Percentiles rank a stretch among this genome's conserved stretches.
Evolutionary conservation across 2,888 invertebrate genomes (phyloP).

Genomic region (Dicycla oo): DNA sequence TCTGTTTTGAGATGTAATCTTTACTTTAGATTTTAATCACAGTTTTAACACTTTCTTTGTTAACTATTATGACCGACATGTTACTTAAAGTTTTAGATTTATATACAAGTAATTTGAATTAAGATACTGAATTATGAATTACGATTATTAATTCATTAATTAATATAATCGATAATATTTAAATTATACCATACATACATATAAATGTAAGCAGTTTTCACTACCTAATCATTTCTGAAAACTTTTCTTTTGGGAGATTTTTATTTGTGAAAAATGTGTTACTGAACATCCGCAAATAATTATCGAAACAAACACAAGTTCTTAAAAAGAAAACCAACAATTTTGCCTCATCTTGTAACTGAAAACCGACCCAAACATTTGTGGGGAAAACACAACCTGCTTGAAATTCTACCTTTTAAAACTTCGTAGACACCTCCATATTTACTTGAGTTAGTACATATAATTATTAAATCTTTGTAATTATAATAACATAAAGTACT

Average conservation of each 20-base stretch:
- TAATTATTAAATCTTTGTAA: not conserved
- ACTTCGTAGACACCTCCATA: slow-evolving; percentile 5
- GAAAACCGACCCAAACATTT: slow-evolving; percentile 1
- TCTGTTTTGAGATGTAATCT: slow-evolving; percentile 33
- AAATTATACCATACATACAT: not conserved
- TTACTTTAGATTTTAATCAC: slow-evolving; percentile 41
- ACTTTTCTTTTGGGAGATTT: not conserved
- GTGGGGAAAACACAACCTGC: not conserved
- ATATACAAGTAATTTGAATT: not conserved
- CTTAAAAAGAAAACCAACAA: not conserved
- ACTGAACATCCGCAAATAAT: not conserved
- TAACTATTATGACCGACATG: not conserved
- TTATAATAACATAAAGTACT: slow-evolving; percentile 66
- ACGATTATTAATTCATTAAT: too few species aligned
- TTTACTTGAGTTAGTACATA: not conserved
- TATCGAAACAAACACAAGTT: not conserved
- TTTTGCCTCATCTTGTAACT: not conserved
- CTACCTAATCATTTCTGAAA: not conserved
- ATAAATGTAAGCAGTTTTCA: not conserved
- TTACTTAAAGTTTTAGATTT: not conserved
- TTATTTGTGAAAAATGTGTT: too few species aligned
- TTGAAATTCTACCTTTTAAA: slow-evolving; percentile 1
- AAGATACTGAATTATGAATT: not conserved
- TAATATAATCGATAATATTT: not conserved
- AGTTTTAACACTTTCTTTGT: slow-evolving; percentile 27